Evolutionary conservation across 2,113 vertebrate species (phyloP).

Genomic region (Procapra przewalskii): DNA sequence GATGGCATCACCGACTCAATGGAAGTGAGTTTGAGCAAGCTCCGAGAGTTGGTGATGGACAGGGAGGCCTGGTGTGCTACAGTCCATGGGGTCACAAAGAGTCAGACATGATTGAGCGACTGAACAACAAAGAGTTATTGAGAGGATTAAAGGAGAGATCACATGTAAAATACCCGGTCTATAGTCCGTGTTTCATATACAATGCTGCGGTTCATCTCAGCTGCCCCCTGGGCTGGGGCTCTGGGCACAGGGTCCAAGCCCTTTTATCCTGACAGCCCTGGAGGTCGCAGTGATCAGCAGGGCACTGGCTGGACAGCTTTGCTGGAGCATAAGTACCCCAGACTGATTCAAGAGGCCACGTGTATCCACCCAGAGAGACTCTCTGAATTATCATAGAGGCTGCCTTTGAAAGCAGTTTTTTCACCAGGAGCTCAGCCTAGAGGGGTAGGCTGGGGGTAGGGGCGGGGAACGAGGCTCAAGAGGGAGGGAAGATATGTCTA

Average conservation of each 20-base stretch:
- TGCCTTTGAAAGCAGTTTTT: not conserved
- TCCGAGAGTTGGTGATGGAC: not conserved
- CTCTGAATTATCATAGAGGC: not conserved
- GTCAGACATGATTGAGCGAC: not conserved
- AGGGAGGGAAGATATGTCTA: not conserved
- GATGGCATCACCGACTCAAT: not conserved
- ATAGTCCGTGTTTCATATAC: not conserved
- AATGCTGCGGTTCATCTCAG: not conserved
- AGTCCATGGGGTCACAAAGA: not conserved
- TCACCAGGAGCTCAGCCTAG: not conserved
- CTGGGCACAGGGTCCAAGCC: not conserved
- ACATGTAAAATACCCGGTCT: not conserved
- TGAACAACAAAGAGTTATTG: not conserved
- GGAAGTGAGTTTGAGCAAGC: not conserved
- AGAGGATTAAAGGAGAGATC: not conserved
- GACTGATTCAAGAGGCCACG: not conserved
- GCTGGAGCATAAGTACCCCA: not conserved
- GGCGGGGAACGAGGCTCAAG: fast-evolving
- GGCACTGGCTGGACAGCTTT: not conserved
- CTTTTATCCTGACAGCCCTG: not conserved
- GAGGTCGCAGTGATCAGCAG: not conserved
- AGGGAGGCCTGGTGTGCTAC: not conserved
- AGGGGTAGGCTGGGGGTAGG: not conserved
- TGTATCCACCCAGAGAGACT: not conserved
- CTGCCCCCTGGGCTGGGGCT: not conserved